Base-by-base conservation (phyloP, 2,888 invertebrate genomes). In the Hydriomena furcata region DNA sequence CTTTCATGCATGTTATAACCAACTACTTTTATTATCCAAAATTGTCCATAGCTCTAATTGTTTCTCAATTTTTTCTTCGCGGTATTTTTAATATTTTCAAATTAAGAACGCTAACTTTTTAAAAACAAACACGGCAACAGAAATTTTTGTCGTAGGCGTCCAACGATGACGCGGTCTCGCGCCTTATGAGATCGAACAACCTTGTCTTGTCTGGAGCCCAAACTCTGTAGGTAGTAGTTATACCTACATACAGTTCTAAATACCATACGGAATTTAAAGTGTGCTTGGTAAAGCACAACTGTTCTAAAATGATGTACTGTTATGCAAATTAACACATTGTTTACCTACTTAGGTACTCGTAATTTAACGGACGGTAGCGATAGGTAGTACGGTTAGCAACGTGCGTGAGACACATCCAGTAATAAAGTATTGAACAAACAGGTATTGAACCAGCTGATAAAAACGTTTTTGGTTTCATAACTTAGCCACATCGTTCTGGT, bases 121-220 rank as follows among this genome's bases (percentile, higher is more conserved):
- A 37, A 48, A 44, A 32, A 49, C 40, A 66, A 40, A 50, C 61
- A 68, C 55, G 54, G 55, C 63, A 63, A 78, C 78, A 75, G 75
- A 68, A 70, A 52, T 17, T 68, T 71, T 55, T 27, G 20, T 65
- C 60, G 74, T 76, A 82, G 69, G 80, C 88, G 88, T 83, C 79
- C 73, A 71, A 25, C 79, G 68, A 75, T 73, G 81, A 76, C 82
- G 85, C 77, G 63, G 76, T 60, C 77, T 68, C 77, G 73, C 78
- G 74, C 74, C 75, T 72, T 82, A 81, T 80, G 78, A 84, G 74
- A 79, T 79, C 74, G 31, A 65, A 70, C 65, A 69, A 66, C 71
- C 76, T 73, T 72, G 73, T 72, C n/a, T 40, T 72, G 73, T 71
- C 7, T 34, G 11, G 12, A 40, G 46, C 30, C 71, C 66, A 70